Evolutionary conservation across 2,113 vertebrate species (phyloP), one percentile per base, ranked within the genome.

Genomic region (Pagrus major): DNA sequence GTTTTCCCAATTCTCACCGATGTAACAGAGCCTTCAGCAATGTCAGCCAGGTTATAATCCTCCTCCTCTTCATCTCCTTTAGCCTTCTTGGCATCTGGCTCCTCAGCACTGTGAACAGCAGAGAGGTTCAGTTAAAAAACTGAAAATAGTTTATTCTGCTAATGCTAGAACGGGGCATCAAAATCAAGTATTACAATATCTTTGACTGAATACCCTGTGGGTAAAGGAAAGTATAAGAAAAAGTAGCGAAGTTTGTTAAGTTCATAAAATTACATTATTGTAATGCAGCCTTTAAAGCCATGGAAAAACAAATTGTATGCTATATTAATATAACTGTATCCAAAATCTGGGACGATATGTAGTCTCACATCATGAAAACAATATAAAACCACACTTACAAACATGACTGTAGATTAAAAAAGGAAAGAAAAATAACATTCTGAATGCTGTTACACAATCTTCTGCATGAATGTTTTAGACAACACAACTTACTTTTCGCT

Each of bases 21-120:
- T 25, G 96, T 96, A 78, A 98, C 51, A 4, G 23, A 94, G 86
- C 96, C 96, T 86, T 96, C 96, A 5, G 96, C 91, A 78, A 98
- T 94, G 80, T 94, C 90, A 7, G 93, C 88, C 65, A 98, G 65
- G 78, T 90, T 97, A 70, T 96, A 96, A 44, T 87, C 88, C 2
- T 75, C 93, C 12, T 96, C 96, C 4, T 95, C 96, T 15, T 92
- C 95, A 3, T 97, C 94, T 81, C 92, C 90, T 41, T 83, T 92
- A 52, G 75, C 84, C 77, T 95, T 97, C 89, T 98, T 97, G 61
- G 86, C 61, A 61, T 85, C 90, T 0, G 93, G 86, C 76, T 94
- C 95, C 25, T 88, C 92, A 1, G 96, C 94, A 73, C 88, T 94
- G 87, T 83, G 20, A 12, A 91, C 74, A 29, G 47, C n/a, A 71